These are phyloP conservation scores for Sarcophilus harrisii DNA, from an alignment of 2,797 vertebrate species.

Conservation along the genomic window DNA sequence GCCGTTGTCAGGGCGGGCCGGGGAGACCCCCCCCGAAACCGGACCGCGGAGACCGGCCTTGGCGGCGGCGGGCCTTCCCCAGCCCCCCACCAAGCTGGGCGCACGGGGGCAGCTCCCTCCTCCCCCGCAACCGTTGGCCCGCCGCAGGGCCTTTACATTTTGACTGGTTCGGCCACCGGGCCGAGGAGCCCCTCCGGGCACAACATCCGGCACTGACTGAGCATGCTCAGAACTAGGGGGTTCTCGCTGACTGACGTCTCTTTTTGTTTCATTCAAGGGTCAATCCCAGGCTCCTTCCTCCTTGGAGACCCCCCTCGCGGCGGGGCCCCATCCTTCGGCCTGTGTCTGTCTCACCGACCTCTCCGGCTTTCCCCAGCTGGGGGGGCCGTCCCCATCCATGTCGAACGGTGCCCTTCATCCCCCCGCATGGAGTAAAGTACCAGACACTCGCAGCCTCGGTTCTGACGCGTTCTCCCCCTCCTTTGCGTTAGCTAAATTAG, in stretches of 20 bases:
- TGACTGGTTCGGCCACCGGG: background rate
- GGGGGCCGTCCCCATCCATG: conserved; percentile 9
- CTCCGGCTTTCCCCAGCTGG: conserved; percentile 29
- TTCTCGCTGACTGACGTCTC: background rate
- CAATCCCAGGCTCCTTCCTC: background rate
- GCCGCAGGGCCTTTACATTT: background rate
- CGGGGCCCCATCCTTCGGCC: too few species aligned
- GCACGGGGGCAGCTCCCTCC: background rate
- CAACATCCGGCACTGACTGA: background rate
- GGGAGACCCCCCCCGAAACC: background rate
- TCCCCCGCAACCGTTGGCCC: background rate
- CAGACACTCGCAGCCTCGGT: conserved; percentile 66
- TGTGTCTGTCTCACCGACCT: conserved; percentile 69
- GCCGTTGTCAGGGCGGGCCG: background rate
- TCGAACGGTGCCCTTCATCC: conserved; percentile 65
- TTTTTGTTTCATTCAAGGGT: background rate
- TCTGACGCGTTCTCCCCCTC: conserved; percentile 35
- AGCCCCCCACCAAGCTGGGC: background rate
- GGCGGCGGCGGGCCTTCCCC: background rate
- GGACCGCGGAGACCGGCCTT: background rate
- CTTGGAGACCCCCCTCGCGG: background rate
- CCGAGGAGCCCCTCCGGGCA: background rate
- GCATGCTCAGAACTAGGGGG: background rate
- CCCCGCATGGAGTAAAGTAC: conserved; percentile 73
- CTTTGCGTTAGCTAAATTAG: conserved; percentile 59